Conservation (phyloP, 2,113 vertebrate genomes). For the Nothobranchius kuhntae region DNA sequence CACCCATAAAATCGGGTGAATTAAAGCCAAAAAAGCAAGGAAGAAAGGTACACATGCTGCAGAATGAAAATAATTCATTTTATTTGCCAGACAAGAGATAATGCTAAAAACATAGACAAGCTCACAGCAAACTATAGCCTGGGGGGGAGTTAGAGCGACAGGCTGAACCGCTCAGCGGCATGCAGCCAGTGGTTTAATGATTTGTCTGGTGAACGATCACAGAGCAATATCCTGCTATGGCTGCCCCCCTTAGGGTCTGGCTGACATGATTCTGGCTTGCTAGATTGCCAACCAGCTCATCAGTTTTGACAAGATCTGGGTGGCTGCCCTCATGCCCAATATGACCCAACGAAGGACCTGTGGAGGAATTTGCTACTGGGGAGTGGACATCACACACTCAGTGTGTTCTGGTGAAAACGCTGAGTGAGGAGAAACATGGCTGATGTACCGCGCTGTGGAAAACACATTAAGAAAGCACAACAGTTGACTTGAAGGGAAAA, state of each 20-base stretch:
- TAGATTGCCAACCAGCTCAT: constrained; percentile 41
- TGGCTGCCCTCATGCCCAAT: constrained; percentile 31
- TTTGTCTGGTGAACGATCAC: constrained; percentile 73
- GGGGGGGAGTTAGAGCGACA: constrained; percentile 43
- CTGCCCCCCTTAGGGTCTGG: constrained; percentile 44
- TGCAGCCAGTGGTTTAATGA: constrained; percentile 67
- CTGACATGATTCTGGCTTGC: constrained; percentile 64
- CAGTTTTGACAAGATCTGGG: constrained; percentile 60
- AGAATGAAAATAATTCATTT: too few species aligned
- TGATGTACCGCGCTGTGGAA: constrained; percentile 28
- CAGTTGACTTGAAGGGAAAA: constrained; percentile 26
- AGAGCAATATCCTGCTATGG: constrained; percentile 69
- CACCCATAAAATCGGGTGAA: neutral
- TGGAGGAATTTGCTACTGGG: constrained; percentile 62
- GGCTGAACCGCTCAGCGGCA: constrained; percentile 40
- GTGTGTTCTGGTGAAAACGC: constrained; percentile 3
- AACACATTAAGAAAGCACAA: constrained; percentile 48
- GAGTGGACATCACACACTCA: constrained; percentile 28
- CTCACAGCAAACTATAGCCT: constrained; percentile 26
- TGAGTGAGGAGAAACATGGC: neutral
- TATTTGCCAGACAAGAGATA: neutral
- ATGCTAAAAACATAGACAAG: neutral
- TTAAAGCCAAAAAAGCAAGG: neutral
- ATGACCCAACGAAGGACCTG: constrained; percentile 39
- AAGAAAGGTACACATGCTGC: neutral